A percentile compares a stretch with the other conserved stretches of the same genome.
These are phyloP conservation scores for Triplophysa yarkandensis DNA, from an alignment of 2,797 vertebrate species.

Conservation along the genomic window DNA sequence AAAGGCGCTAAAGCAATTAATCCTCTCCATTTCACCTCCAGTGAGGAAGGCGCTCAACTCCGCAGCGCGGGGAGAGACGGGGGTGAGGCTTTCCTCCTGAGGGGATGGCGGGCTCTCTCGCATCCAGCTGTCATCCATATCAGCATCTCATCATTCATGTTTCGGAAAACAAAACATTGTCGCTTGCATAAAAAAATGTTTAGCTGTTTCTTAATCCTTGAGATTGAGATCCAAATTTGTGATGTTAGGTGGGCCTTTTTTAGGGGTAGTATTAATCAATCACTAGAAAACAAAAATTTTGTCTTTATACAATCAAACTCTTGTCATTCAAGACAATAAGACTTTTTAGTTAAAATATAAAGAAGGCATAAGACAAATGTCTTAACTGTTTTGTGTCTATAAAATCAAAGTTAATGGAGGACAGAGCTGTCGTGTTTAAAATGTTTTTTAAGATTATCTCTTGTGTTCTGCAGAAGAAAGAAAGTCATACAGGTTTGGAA, in stretches of 20 bases:
- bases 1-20: constrained; percentile 75
- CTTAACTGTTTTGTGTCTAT: no score
- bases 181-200: constrained; percentile 24
- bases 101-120: constrained; percentile 37
- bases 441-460: no score
- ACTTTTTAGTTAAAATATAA: no score
- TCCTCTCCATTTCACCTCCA: constrained; percentile 62
- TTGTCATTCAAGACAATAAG: no score
- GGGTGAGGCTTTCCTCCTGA: constrained; percentile 43
- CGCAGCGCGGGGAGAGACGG: constrained; percentile 12
- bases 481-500: no score
- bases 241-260: neutral
- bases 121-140: constrained; percentile 35
- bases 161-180: constrained; percentile 28
- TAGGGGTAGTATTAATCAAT: no score
- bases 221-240: neutral
- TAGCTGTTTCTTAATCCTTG: constrained; percentile 17
- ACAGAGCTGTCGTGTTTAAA: no score
- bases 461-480: no score
- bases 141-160: constrained; percentile 22
- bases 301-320: no score
- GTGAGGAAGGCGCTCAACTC: neutral
- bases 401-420: no score
- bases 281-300: no score
- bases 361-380: no score